Conservation (phyloP, 2,113 vertebrate genomes). For the Ahaetulla prasina region DNA sequence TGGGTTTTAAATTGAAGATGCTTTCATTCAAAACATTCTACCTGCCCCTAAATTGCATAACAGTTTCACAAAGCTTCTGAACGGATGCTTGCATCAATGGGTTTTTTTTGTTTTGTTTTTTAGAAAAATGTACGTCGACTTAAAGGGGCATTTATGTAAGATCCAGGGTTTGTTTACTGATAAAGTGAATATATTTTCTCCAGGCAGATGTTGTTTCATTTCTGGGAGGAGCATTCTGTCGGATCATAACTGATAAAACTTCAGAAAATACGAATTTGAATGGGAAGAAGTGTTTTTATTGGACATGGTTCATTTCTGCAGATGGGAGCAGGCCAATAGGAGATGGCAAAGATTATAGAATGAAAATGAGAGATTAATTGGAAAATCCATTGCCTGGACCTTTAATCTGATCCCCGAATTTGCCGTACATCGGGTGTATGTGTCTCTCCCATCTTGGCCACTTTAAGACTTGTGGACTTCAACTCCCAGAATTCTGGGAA, state of each 20-base stretch:
- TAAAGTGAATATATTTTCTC: background rate
- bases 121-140: background rate
- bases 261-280: background rate
- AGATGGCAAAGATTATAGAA: background rate
- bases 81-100: background rate
- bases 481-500: background rate
- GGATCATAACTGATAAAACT: background rate
- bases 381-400: background rate
- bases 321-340: background rate
- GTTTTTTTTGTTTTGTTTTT: background rate
- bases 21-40: background rate
- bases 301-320: background rate
- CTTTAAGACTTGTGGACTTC: background rate
- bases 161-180: background rate
- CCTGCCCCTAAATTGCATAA: background rate
- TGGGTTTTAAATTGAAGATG: background rate
- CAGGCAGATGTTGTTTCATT: background rate
- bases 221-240: background rate
- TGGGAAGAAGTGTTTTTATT: background rate
- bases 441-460: background rate
- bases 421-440: too few relatives aligned
- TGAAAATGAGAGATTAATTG: background rate
- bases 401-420: background rate
- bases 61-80: background rate
- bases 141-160: background rate